Percentiles rank a stretch among this genome's conserved stretches.
Evolutionary conservation across 2,888 invertebrate species (phyloP).

Genomic region (Cerceris ruficornis): DNA sequence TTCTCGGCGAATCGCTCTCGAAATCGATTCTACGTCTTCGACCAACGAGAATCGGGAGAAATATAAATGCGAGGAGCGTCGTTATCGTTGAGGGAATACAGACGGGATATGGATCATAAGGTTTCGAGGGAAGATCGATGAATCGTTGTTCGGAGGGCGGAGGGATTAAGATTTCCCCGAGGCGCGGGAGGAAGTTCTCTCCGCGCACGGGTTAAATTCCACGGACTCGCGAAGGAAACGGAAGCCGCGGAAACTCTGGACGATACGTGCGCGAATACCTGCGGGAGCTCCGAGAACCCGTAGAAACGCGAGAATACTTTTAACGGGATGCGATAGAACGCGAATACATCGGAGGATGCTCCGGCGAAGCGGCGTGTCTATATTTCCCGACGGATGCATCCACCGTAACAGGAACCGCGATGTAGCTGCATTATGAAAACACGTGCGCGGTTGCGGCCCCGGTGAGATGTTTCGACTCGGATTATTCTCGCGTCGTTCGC

Average conservation of each 20-base stretch:
- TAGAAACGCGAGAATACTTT: slow-evolving; percentile 31
- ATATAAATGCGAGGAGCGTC: too few relatives aligned
- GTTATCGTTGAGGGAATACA: too few relatives aligned
- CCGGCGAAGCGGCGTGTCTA: slow-evolving; percentile 6
- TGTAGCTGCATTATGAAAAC: slow-evolving; percentile 41
- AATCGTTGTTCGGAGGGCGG: background rate
- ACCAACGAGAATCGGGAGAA: too few relatives aligned
- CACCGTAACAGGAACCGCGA: slow-evolving; percentile 35
- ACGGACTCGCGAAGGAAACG: background rate
- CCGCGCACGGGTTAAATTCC: background rate
- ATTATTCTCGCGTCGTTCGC: background rate
- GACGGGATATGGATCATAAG: too few relatives aligned
- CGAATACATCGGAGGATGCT: slow-evolving; percentile 8
- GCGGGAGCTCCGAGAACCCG: background rate
- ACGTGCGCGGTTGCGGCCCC: slow-evolving; percentile 15
- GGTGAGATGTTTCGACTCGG: slow-evolving; percentile 25
- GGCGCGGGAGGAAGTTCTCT: too few relatives aligned
- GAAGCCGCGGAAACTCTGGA: slow-evolving; percentile 11
- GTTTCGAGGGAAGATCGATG: background rate
- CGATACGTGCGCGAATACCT: background rate
- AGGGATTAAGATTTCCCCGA: too few relatives aligned
- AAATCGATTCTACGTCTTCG: too few relatives aligned
- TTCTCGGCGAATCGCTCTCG: too few relatives aligned
- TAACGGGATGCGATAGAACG: slow-evolving; percentile 6
- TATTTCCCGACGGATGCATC: slow-evolving; percentile 52